Conservation (phyloP, 2,888 invertebrate species). For the Drosophila borealis region DNA sequence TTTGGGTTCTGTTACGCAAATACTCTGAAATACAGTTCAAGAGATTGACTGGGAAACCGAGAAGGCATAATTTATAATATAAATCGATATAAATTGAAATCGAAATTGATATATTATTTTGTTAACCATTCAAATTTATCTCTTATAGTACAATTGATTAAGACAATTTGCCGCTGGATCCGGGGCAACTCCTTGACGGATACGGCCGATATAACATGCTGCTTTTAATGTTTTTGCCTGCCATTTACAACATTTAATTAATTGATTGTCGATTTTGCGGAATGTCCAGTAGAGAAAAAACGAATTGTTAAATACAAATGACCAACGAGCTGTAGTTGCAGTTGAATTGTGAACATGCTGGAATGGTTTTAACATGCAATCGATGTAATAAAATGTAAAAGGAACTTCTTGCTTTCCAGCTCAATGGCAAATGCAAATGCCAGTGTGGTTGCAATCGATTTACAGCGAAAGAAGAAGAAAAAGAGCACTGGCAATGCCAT, state of each 20-base stretch:
- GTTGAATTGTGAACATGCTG: not conserved
- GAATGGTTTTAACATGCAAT: conserved; percentile 24
- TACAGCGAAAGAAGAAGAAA: not conserved
- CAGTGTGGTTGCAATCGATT: conserved; percentile 48
- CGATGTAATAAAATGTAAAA: conserved; percentile 28
- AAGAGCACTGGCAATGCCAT: conserved; percentile 6
- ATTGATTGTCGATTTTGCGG: not conserved
- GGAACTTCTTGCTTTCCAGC: conserved; percentile 25
- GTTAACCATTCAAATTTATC: too few relatives aligned
- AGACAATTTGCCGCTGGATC: too few relatives aligned
- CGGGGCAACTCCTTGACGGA: too few relatives aligned
- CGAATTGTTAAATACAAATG: not conserved
- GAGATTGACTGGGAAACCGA: too few relatives aligned
- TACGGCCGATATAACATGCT: not conserved
- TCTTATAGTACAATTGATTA: too few relatives aligned
- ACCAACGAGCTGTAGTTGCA: conserved; percentile 1
- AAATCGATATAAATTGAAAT: too few relatives aligned
- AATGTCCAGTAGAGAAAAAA: not conserved
- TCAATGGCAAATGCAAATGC: conserved; percentile 40
- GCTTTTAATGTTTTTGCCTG: not conserved
- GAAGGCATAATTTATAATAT: too few relatives aligned
- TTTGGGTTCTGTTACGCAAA: too few relatives aligned
- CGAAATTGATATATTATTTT: too few relatives aligned
- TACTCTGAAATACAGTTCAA: too few relatives aligned
- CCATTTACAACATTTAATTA: not conserved